Evolutionary conservation across 2,113 vertebrate species (phyloP), one percentile per base, ranked within the genome.

Genomic region (Bubo blakistoni): DNA sequence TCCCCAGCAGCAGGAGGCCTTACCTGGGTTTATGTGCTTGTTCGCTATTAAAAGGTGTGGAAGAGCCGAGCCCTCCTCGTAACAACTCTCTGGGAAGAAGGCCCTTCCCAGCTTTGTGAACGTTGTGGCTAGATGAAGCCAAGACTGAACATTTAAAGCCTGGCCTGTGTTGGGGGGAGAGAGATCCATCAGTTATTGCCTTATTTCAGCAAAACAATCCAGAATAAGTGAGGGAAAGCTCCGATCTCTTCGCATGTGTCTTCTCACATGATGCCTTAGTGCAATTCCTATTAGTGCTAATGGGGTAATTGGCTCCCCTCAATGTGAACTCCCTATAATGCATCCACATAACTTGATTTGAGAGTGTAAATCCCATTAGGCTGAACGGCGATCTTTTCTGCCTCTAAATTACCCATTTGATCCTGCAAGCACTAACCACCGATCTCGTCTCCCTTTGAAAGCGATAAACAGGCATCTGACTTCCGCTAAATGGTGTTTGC

Each of bases 291-390:
- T 96, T 96, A 96, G 93, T 83, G 91, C 89, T 96, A 95, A 96
- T 92, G 87, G 93, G 93, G 91, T 97, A 97, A 97, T 97, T 95
- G 94, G 95, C 87, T 96, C 87, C 91, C 92, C 91, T 94, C 42
- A 38, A 94, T 49, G 87, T 62, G 84, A 94, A 82, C 89, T 97
- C 96, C 81, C 95, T 94, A 96, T 96, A 97, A 96, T 97, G 91
- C 91, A 92, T 90, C 95, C 59, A 14, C 6, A n/a, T 97, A 97
- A 97, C 96, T 94, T 77, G 94, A 96, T 97, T 96, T 97, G 88
- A 90, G 96, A 96, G 81, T 96, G 87, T 95, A 96, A 95, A 94
- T 96, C 81, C 81, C 83, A 91, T 96, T 96, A 95, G 86, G 65
- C 81, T 95, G 91, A 97, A 96, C 15, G 81, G 81, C 67, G 67